phyloP scores from a whole-genome alignment of 1,140 invertebrate genomes.

The Ectropis grisescens region DNA sequence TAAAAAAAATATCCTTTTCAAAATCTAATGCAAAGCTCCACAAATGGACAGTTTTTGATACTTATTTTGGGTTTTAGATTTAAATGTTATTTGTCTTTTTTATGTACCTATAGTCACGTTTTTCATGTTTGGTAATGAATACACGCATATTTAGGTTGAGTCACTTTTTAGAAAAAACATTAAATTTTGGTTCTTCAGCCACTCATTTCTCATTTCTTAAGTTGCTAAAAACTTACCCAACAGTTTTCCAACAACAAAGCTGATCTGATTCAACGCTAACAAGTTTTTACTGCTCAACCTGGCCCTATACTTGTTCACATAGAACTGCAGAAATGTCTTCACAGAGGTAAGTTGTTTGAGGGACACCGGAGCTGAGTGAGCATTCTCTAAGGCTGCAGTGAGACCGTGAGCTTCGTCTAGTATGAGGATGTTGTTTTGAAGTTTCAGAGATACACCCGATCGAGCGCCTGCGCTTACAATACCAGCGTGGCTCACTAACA shows the following conservation, averaged over 20 bases:
- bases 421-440: conserved; percentile 90
- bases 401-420: conserved; percentile 99
- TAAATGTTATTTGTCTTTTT: no score
- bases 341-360: conserved; percentile 77
- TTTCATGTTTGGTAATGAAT: no score
- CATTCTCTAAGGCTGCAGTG: conserved; percentile 89
- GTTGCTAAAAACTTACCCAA: conserved; percentile 69
- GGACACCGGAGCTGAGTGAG: conserved; percentile 84
- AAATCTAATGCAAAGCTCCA: no score
- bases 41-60: no score
- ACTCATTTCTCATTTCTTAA: no score
- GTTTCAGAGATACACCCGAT: conserved; percentile 84
- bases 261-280: conserved; percentile 88
- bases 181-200: no score
- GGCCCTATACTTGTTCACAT: conserved; percentile 83
- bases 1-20: conserved; percentile 1
- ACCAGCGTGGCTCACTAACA: conserved; percentile 89
- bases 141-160: no score
- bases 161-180: no score
- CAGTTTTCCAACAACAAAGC: conserved; percentile 84
- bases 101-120: no score
- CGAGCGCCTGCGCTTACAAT: conserved; percentile 90
- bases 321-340: conserved; percentile 81
- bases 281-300: conserved; percentile 88
- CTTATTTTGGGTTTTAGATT: no score